Evolutionary conservation across 2,797 vertebrate species (phyloP), one percentile per base, ranked within the genome.

Genomic region (Acanthurus lineatus): DNA sequence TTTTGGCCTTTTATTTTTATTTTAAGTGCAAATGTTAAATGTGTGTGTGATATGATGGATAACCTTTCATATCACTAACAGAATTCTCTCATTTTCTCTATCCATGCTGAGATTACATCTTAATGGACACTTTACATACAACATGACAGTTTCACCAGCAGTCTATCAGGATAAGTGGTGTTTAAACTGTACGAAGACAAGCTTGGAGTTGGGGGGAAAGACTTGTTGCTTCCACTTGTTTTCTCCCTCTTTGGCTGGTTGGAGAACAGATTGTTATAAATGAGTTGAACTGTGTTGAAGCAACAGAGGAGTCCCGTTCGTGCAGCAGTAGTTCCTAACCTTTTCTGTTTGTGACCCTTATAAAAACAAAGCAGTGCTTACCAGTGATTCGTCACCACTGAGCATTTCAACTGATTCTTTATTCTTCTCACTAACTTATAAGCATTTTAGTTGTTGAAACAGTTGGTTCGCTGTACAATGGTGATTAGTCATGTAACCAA

Each of bases 161-260:
- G 28, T 14, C 40, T 35, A 20, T 65, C 48, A 58, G 65, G 22
- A 3, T 25, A 25, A 25, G 25, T 25, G 25, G 25, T 35, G 44
- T 42, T 74, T 52, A 47, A 53, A 48, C 8, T 56, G 20, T 8
- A 42, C 54, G 19, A 52, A 62, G 47, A 73, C 44, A 38, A 10
- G 16, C 42, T 71, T 71, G 66, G 49, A 70, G 59, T 4, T 35
- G 11, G 6, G 15, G n/a, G 4, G 6, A 28, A 6, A 17, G 12
- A 79, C 67, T 32, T 84, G 77, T 79, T 81, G 77, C 74, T 25
- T 25, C 5, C 17, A 45, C 19, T 20, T 51, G 35, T 73, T 52
- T 47, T 28, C 35, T 10, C 7, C 9, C 16, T 51, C 14, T 35
- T 15, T 35, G 47, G 14, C 20, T 28, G 22, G 16, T 3, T 9